Conservation (phyloP, 2,888 invertebrate species). For the Patella caerulea region DNA sequence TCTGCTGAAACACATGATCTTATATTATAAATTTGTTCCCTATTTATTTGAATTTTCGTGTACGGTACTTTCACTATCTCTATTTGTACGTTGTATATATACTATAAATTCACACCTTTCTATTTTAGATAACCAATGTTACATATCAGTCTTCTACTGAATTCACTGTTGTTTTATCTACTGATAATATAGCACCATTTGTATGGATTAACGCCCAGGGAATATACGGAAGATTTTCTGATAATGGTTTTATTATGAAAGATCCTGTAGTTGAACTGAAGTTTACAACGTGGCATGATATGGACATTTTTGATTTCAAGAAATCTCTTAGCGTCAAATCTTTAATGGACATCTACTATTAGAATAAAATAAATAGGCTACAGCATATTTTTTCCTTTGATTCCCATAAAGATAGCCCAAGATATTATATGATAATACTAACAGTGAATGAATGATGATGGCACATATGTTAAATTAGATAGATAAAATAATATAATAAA, state of each 20-base stretch:
- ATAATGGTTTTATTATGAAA: constrained; percentile 80
- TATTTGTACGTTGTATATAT: too few species aligned
- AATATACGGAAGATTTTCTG: constrained; percentile 79
- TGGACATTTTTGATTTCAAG: constrained; percentile 29
- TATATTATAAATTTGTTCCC: too few species aligned
- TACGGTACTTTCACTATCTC: too few species aligned
- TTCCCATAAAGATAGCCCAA: too few species aligned
- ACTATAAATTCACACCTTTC: too few species aligned
- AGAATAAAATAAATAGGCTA: not conserved
- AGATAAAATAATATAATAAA: too few species aligned
- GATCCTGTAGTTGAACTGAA: constrained; percentile 40
- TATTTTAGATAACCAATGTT: constrained; percentile 47
- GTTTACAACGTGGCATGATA: constrained; percentile 48
- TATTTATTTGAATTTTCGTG: too few species aligned
- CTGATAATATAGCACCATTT: constrained; percentile 59
- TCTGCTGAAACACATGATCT: too few species aligned
- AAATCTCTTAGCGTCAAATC: constrained; percentile 42
- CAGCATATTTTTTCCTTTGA: too few species aligned
- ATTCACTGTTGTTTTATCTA: constrained; percentile 47
- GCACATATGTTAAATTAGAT: too few species aligned
- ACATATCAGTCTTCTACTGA: constrained; percentile 22
- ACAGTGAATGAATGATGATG: too few species aligned
- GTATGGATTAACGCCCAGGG: constrained; percentile 64
- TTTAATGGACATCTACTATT: constrained; percentile 48
- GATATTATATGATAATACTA: too few species aligned